Evolutionary conservation across 2,888 invertebrate species (phyloP), one percentile per base, ranked within the genome.

Genomic region (Cerastis rubricosa): DNA sequence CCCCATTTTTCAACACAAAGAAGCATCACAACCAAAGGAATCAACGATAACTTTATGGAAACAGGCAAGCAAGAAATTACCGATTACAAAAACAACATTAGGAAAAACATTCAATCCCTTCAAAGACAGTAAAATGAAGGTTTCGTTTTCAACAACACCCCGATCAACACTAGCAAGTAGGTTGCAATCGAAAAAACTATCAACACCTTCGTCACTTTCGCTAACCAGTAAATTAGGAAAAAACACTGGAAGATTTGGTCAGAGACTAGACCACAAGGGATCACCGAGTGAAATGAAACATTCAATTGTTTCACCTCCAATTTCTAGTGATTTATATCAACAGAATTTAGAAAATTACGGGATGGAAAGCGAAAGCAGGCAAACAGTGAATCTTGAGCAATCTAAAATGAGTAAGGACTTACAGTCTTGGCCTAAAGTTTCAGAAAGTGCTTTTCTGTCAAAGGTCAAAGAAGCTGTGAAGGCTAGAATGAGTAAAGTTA

Each of bases 391-490:
- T 76, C 54, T 73, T 75, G 29, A 63, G 57, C 59, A 65, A 49
- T 1, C 66, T 51, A 64, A 45, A 74, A 45, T 64, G 4, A 74
- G 51, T 69, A 75, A 40, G 1, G 47, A 19, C 11, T 49, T 82
- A 69, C 43, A 80, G 25, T 76, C 87, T 5, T 89, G 88, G 90
- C 89, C 91, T 45, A 89, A 89, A 74, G 77, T 74, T 68, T 75
- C 84, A 11, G 91, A 91, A 67, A 90, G 87, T 78, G 81, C 88
- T 5, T 90, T 94, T 51, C 64, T 94, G 76, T 77, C 88, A 5
- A 93, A 94, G 82, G 83, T 93, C 14, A 91, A 89, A 77, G 91
- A 92, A 12, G 87, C 92, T 12, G 83, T 92, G 19, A 89, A 86
- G 81, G 85, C 88, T 12, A 91, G 90, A 72, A 64, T 90, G 19